phyloP scores from a whole-genome alignment of 2,797 vertebrate genomes.

The Spea hammondii region DNA sequence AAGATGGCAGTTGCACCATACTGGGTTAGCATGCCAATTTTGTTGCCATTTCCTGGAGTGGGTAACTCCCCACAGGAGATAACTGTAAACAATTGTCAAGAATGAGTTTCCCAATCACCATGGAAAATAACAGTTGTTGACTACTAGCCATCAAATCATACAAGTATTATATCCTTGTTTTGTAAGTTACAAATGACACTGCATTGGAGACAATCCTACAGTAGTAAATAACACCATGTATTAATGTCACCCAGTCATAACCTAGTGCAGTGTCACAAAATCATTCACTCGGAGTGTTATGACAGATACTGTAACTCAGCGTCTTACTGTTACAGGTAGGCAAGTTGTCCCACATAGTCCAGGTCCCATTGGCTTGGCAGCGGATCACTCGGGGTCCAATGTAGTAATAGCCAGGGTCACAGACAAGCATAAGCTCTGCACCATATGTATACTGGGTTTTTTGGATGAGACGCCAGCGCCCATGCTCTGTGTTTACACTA shows the following conservation, averaged over 20 bases:
- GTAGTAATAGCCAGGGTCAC: conserved; percentile 95
- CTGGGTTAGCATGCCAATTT: conserved; percentile 89
- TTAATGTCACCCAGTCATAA: no score
- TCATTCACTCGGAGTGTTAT: no score
- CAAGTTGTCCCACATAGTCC: conserved; percentile 86
- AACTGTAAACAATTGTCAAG: conserved; percentile 67
- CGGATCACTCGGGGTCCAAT: conserved; percentile 86
- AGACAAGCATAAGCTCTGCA: conserved; percentile 92
- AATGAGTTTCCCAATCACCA: not conserved
- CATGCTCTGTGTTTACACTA: conserved; percentile 86
- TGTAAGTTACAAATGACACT: no score
- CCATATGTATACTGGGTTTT: conserved; percentile 93
- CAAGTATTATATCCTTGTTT: no score
- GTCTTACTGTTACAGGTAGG: conserved; percentile 89
- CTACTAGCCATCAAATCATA: no score
- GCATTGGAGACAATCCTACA: no score
- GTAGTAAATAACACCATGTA: no score
- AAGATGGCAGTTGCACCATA: conserved; percentile 96
- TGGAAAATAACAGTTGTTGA: no score
- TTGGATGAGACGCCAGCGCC: conserved; percentile 92
- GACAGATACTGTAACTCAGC: not conserved
- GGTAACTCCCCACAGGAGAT: conserved; percentile 95
- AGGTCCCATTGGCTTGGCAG: conserved; percentile 87
- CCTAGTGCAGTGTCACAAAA: no score
- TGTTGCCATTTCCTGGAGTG: conserved; percentile 89